Base-by-base conservation (phyloP, 2,797 vertebrate species). In the Argya squamiceps region DNA sequence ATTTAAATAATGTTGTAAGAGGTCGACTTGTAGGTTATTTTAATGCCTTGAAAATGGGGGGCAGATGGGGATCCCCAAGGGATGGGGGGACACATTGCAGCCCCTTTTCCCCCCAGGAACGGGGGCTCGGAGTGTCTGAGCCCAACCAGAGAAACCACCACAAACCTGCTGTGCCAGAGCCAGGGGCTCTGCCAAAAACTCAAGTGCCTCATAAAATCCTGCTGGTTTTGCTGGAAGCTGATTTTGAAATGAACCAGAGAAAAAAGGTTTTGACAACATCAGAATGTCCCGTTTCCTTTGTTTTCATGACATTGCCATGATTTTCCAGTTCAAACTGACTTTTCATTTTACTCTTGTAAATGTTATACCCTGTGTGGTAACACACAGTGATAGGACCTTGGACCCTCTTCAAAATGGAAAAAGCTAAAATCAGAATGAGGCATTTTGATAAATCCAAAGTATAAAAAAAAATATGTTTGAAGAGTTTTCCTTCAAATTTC, bases 181-280 rank as follows among this genome's bases (percentile, higher is more conserved):
- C 0, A 65, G 23, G 53, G 80, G 67, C 74, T 93, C 95, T 83
- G 93, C 92, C 89, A 84, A 73, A 58, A 87, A 12, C 46, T 46
- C 5, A 89, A 92, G 86, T 21, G 75, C 68, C 91, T 95, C 91
- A 41, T 89, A 92, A 96, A 93, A 92, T 23, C 71, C 74, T 83
- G 70, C 91, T 89, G 93, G 81, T 49, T 93, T 89, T 87, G 78
- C 95, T 96, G 81, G 89, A 84, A 94, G 93, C 89, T 74, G 91
- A 59, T 67, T 95, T 93, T 93, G 91, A 93, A 93, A 92, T 89
- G 84, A 95, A 89, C 86, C 91, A 90, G 85, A 86, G 62, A 43
- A 53, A 63, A 79, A 68, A 58, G 52, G 67, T 73, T 95, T 73
- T 92, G 94, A 92, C 87, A 87, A 60, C 91, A 82, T 58, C 78